A percentile compares a stretch with the other conserved stretches of the same genome.
Evolutionary conservation across 2,797 vertebrate genomes (phyloP).

Genomic region (Pipistrellus pygmaeus): DNA sequence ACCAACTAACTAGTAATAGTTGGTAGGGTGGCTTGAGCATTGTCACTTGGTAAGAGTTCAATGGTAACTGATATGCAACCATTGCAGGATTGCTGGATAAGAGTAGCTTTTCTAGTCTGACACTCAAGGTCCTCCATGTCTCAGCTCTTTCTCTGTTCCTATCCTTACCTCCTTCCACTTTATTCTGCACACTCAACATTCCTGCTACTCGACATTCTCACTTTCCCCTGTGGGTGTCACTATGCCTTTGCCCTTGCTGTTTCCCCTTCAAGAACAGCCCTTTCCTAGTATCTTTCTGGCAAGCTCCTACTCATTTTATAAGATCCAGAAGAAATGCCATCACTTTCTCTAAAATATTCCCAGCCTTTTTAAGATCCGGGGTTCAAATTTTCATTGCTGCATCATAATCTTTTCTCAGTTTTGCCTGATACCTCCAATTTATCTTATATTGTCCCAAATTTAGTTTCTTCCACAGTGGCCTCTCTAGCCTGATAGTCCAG

Average conservation of each 20-base stretch:
- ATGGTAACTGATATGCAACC: neutral
- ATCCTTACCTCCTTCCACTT: neutral
- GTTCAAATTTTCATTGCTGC: neutral
- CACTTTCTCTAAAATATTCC: neutral
- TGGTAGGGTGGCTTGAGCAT: neutral
- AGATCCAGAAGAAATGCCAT: neutral
- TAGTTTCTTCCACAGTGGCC: neutral
- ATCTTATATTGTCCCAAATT: neutral
- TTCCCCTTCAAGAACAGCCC: neutral
- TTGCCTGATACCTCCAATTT: neutral
- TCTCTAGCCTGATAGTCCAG: neutral
- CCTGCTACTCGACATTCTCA: fast-evolving
- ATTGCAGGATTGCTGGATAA: fast-evolving
- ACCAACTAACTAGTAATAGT: neutral
- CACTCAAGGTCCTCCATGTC: no score
- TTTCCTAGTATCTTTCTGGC: neutral
- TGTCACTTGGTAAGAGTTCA: neutral
- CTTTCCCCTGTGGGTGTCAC: neutral
- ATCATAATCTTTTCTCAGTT: neutral
- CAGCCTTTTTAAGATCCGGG: neutral
- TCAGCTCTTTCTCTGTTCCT: neutral
- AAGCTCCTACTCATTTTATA: neutral
- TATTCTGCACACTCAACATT: neutral
- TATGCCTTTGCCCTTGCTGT: neutral
- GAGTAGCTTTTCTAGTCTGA: neutral